Base-by-base conservation (phyloP, 1,140 invertebrate species). In the Drosophila littoralis region DNA sequence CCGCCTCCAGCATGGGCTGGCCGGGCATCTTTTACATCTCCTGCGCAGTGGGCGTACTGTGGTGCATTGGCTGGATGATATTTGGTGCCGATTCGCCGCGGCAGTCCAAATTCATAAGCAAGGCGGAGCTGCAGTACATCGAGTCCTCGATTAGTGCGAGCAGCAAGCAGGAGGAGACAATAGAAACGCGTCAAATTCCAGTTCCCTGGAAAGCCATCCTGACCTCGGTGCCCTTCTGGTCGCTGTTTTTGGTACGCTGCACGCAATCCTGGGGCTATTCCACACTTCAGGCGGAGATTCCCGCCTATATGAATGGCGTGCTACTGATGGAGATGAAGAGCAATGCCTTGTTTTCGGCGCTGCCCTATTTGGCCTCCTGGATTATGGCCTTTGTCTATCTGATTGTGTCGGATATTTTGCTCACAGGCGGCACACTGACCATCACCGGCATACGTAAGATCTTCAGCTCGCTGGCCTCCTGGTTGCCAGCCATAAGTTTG, bases 221-320 rank as follows among this genome's bases (percentile, higher is more conserved):
- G 0, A 96, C 94, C 0, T 97, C 97, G 1, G 58, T 95, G 6
- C 96, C 97, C 0, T 95, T 98, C 65, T 97, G 96, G 96, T 96
- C 97, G 0, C 93, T 98, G 7, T 94, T 97, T 33, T 91, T 97
- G 0, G 95, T 94, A 0, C 97, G 99, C 83, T 96, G 97, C 89
- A 95, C 96, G 0, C 96, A 98, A 85, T 97, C 97, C 84, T 99
- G 97, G 98, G 97, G 97, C 1, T 98, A 97, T 86, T 98, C 97
- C 93, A 98, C 97, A 5, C 94, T 99, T 36, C 93, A 99, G 50
- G 98, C 97, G 0, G 95, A 98, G 92, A 95, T 99, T 85, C 98
- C 98, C 0, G 96, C 95, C 0, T 99, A 98, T 85, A 96, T 99
- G 94, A 95, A 95, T 17, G 94, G 95, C 54, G 95, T 98, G 0